Conservation (phyloP, 2,113 vertebrate species). For the Oryctolagus cuniculus region DNA sequence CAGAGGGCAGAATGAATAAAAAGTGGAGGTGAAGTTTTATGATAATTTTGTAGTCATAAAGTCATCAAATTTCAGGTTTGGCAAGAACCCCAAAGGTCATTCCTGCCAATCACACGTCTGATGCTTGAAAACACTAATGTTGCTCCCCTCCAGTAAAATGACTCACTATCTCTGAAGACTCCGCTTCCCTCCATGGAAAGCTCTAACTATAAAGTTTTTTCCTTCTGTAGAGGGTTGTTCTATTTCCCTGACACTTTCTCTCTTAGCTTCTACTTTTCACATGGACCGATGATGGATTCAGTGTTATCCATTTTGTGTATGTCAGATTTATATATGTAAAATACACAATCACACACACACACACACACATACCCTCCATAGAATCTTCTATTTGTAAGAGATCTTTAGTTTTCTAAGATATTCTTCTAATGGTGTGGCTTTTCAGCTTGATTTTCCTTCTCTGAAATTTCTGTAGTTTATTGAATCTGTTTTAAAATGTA, state of each 20-base stretch:
- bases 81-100: constrained; percentile 57
- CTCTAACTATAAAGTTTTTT: constrained; percentile 23
- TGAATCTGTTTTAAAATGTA: neutral
- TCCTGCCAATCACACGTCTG: constrained; percentile 73
- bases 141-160: constrained; percentile 26
- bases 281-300: neutral
- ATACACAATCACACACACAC: neutral
- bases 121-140: constrained; percentile 68
- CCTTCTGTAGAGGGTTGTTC: neutral
- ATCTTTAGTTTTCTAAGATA: constrained; percentile 2
- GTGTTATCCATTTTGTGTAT: neutral
- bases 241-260: neutral
- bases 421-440: neutral
- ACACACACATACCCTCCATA: neutral
- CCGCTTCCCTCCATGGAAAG: neutral
- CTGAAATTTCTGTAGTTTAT: neutral
- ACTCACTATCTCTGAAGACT: constrained; percentile 20
- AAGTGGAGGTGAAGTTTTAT: constrained; percentile 72
- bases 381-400: too few species aligned
- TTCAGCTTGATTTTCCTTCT: neutral
- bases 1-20: constrained; percentile 72
- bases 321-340: neutral
- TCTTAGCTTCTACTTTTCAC: constrained; percentile 26
- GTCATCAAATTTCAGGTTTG: constrained; percentile 77
- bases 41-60: constrained; percentile 73